These are phyloP conservation scores for Rhaphigaster nebulosa DNA, from an alignment of 2,888 invertebrate genomes.

Conservation along the genomic window DNA sequence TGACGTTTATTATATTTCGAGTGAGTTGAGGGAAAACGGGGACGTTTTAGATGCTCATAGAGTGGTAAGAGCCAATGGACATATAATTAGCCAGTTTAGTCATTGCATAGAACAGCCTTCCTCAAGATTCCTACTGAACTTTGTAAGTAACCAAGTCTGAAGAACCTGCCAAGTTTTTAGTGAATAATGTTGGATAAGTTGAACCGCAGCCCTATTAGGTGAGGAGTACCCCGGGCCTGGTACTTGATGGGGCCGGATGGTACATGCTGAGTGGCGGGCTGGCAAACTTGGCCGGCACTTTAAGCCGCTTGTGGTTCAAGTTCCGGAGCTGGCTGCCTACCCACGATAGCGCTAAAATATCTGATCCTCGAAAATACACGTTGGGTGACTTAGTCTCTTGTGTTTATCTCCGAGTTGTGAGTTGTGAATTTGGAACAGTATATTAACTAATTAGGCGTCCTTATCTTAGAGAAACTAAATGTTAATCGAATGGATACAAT, in stretches of 20 bases:
- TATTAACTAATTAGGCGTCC: not conserved
- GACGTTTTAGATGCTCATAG: too few relatives aligned
- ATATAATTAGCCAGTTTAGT: too few relatives aligned
- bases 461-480: not conserved
- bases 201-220: not conserved
- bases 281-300: not conserved
- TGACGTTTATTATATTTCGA: too few relatives aligned
- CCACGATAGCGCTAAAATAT: not conserved
- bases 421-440: not conserved
- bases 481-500: not conserved
- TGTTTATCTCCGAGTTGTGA: not conserved
- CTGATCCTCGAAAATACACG: not conserved
- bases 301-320: not conserved
- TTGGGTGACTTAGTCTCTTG: not conserved
- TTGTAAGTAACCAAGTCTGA: not conserved
- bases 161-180: not conserved
- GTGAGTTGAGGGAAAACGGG: too few relatives aligned
- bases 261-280: not conserved
- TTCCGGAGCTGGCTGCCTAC: not conserved
- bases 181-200: not conserved
- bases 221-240: not conserved
- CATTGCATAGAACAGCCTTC: not conserved
- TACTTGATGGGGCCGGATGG: not conserved
- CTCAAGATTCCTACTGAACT: not conserved
- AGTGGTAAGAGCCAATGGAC: too few relatives aligned